Conservation (phyloP, 2,888 invertebrate genomes). For the Eupithecia pulchellata region DNA sequence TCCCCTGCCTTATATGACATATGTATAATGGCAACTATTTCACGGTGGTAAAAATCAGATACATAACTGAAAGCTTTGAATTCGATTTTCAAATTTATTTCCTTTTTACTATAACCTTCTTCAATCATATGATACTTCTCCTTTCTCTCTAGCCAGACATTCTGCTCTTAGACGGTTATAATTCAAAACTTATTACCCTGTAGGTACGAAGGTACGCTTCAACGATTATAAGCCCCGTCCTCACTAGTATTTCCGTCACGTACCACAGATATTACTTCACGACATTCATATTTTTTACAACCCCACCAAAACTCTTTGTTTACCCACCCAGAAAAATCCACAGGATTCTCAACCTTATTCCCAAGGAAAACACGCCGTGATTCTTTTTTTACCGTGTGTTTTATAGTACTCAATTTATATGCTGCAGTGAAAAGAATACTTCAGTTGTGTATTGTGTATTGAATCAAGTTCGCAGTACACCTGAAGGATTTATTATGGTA, state of each 20-base stretch:
- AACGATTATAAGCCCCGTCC: slow-evolving; percentile 20
- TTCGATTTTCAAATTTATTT: too few species aligned
- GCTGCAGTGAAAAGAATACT: slow-evolving; percentile 48
- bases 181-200: neutral
- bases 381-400: slow-evolving; percentile 52
- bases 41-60: too few species aligned
- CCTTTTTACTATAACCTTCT: too few species aligned
- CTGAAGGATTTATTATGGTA: slow-evolving; percentile 40
- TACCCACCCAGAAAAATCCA: slow-evolving; percentile 26
- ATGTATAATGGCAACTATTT: too few species aligned
- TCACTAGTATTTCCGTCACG: slow-evolving; percentile 52
- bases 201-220: neutral
- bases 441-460: slow-evolving; percentile 42
- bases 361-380: slow-evolving; percentile 14
- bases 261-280: slow-evolving; percentile 55
- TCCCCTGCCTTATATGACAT: too few species aligned
- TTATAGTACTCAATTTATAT: slow-evolving; percentile 54
- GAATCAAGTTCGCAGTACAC: slow-evolving; percentile 43
- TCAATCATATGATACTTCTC: too few species aligned
- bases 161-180: neutral
- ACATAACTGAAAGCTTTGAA: too few species aligned
- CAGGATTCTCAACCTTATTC: slow-evolving; percentile 35
- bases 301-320: slow-evolving; percentile 46
- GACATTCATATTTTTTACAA: slow-evolving; percentile 60
- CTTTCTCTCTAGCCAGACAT: too few species aligned